Evolutionary conservation across 2,888 invertebrate species (phyloP).

Genomic region (Cheiracanthium punctorium): DNA sequence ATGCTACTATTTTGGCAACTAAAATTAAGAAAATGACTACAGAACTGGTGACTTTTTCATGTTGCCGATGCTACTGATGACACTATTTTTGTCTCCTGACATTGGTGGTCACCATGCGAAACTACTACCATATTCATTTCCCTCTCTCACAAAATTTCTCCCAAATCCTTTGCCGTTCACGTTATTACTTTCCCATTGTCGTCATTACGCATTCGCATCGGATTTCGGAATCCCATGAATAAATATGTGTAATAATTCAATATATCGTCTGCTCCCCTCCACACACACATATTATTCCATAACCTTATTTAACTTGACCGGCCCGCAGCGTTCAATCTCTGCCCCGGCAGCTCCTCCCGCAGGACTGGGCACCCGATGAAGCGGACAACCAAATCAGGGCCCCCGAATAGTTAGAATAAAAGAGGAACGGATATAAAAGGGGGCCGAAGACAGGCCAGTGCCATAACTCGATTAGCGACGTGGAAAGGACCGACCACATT

Average conservation of each 20-base stretch:
- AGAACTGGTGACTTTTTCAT: too few species aligned
- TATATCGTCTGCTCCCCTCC: background rate
- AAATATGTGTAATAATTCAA: background rate
- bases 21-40: too few species aligned
- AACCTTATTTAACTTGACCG: conserved; percentile 7
- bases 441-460: conserved; percentile 40
- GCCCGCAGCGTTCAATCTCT: background rate
- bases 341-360: background rate
- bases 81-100: too few species aligned
- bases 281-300: background rate
- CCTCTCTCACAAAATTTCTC: too few species aligned
- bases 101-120: too few species aligned
- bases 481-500: conserved; percentile 55
- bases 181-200: background rate
- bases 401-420: conserved; percentile 18
- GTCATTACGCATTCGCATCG: background rate
- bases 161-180: too few species aligned
- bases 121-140: too few species aligned
- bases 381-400: conserved; percentile 63
- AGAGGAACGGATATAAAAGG: conserved; percentile 12
- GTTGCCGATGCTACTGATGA: too few species aligned
- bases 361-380: conserved; percentile 18
- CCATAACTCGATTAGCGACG: conserved; percentile 60
- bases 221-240: background rate
- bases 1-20: too few species aligned